Evolutionary conservation across 1,140 invertebrate genomes (phyloP).

Genomic region (Grapholita molesta): DNA sequence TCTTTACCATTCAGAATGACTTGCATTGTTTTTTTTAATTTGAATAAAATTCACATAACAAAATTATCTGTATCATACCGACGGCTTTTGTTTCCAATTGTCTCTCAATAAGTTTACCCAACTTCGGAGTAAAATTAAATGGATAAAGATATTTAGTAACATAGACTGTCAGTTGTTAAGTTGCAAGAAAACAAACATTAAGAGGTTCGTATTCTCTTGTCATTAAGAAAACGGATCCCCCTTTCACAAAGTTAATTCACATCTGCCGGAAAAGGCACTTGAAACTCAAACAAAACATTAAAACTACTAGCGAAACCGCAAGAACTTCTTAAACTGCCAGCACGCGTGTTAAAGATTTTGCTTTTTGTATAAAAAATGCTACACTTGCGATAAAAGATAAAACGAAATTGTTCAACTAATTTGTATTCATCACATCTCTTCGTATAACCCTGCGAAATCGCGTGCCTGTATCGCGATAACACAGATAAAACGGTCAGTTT

Average conservation of each 20-base stretch:
- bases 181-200: too few relatives aligned
- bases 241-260: neutral
- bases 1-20: too few relatives aligned
- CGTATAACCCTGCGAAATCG: slow-evolving; percentile 70
- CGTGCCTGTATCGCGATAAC: slow-evolving; percentile 54
- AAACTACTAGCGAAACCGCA: neutral
- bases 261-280: slow-evolving; percentile 6
- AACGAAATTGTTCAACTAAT: slow-evolving; percentile 54
- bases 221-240: neutral
- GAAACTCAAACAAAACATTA: neutral
- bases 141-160: too few relatives aligned
- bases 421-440: slow-evolving; percentile 60
- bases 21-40: neutral
- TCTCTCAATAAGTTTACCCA: neutral
- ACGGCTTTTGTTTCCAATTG: neutral
- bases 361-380: neutral
- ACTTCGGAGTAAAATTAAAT: too few relatives aligned
- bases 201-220: neutral
- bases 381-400: slow-evolving; percentile 40
- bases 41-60: neutral
- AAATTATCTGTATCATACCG: neutral
- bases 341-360: neutral
- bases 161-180: too few relatives aligned
- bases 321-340: neutral
- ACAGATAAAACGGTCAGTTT: slow-evolving; percentile 45